Percentiles rank a stretch among this genome's conserved stretches.
phyloP scores from a whole-genome alignment of 2,888 invertebrate genomes.

The Diachrysia chrysitis region DNA sequence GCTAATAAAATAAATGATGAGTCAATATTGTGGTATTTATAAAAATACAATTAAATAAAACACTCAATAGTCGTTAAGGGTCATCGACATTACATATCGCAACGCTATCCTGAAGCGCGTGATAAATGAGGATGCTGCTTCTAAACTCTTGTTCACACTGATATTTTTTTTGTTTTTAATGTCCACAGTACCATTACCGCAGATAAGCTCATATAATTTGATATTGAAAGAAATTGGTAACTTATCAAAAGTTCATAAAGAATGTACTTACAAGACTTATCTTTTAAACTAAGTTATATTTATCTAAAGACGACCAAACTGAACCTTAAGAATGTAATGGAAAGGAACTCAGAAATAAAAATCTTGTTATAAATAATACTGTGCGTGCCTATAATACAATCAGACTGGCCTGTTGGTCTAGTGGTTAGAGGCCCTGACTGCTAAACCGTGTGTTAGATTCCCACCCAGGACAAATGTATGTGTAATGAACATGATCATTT shows the following conservation, averaged over 20 bases:
- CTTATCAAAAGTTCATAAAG: conserved; percentile 3
- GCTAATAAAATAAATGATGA: conserved; percentile 6
- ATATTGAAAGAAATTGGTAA: conserved; percentile 40
- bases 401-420: too few species aligned
- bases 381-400: background rate
- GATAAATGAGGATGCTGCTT: conserved; percentile 36
- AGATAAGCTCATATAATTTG: conserved; percentile 27
- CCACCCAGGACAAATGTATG: too few species aligned
- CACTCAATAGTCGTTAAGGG: conserved; percentile 20
- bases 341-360: conserved; percentile 21
- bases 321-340: conserved; percentile 22
- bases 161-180: conserved; percentile 18
- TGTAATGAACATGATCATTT: too few species aligned
- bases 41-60: conserved; percentile 28
- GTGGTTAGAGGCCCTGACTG: too few species aligned
- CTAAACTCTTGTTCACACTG: conserved; percentile 18
- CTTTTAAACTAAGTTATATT: conserved; percentile 26
- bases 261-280: conserved; percentile 27
- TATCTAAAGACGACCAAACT: background rate
- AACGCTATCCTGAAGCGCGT: conserved; percentile 30
- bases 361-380: background rate
- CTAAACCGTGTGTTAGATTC: too few species aligned
- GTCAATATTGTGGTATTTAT: conserved; percentile 9
- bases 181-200: conserved; percentile 7
- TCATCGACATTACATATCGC: conserved; percentile 35